Percentiles rank a stretch among this genome's conserved stretches.
Evolutionary conservation across 2,888 invertebrate species (phyloP).

Genomic region (Agrotis segetum): DNA sequence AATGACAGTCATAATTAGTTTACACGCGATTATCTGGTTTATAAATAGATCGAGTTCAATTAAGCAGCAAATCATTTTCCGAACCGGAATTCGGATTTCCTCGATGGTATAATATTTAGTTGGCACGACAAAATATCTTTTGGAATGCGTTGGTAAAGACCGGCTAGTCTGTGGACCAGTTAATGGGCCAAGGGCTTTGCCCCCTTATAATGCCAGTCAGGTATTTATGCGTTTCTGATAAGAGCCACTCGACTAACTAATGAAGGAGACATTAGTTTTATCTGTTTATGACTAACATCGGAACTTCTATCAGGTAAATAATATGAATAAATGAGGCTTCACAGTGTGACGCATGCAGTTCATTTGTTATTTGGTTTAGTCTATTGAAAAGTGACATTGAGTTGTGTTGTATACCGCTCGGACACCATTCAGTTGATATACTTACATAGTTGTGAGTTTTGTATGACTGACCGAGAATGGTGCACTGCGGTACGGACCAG

Average conservation of each 20-base stretch:
- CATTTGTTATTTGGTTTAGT: conserved; percentile 27
- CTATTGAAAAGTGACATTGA: conserved; percentile 47
- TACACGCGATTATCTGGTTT: conserved; percentile 32
- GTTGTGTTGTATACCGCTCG: conserved; percentile 21
- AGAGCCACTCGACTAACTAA: conserved; percentile 68
- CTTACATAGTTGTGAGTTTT: conserved; percentile 40
- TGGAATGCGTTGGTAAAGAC: conserved; percentile 68
- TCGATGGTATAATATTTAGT: conserved; percentile 60
- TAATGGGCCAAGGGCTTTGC: conserved; percentile 78
- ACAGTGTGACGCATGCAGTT: conserved; percentile 38
- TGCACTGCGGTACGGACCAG: conserved; percentile 69
- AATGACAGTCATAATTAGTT: conserved; percentile 47
- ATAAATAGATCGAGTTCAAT: conserved; percentile 28
- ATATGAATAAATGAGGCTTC: conserved; percentile 41
- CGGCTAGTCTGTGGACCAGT: too few species aligned
- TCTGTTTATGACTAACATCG: conserved; percentile 52
- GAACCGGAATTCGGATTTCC: conserved; percentile 56
- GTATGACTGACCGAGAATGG: conserved; percentile 60
- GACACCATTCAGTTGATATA: conserved; percentile 32
- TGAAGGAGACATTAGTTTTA: conserved; percentile 62
- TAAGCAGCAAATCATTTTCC: conserved; percentile 41
- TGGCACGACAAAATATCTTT: conserved; percentile 60
- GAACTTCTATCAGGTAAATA: conserved; percentile 47
- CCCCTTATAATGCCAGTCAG: conserved; percentile 71
- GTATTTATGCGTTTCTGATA: conserved; percentile 70